Evolutionary conservation across 2,113 vertebrate genomes (phyloP), one percentile per base, ranked within the genome.

Genomic region (Chloebia gouldiae): DNA sequence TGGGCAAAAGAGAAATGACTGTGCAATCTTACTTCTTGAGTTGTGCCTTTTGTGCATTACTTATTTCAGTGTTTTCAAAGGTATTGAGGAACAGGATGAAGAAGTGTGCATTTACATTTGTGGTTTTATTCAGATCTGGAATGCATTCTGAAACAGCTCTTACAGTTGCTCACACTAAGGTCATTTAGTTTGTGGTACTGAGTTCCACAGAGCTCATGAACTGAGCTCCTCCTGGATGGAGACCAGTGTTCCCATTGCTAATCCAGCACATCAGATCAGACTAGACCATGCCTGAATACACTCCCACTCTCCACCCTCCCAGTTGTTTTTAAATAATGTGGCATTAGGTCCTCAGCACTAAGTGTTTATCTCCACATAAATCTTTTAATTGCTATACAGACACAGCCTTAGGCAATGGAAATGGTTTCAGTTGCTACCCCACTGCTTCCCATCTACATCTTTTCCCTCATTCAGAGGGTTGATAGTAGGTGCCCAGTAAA

Each of bases 171-270:
- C 47, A n/a, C 45, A 14, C 42, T 49, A 17, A 61, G 1, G 3
- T 82, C 2, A 6, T 66, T 64, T 59, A 37, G 30, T 88, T 90
- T 83, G 59, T 37, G 9, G 40, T 70, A 69, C 30, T 1, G 10
- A 44, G 42, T 1, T 27, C 68, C 54, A 86, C 76, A 39, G 81
- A 79, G 40, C 75, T 82, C 54, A 25, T 12, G 45, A 86, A 7
- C 61, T 71, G 13, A 8, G 8, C 19, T 79, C 24, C 30, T 78
- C 19, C 44, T 68, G 66, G 66, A 20, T n/a, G 45, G 59, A 65
- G 31, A 40, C 7, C n/a, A 78, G 33, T 0, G 0, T 24, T 84
- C 25, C 49, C 42, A 61, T 47, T 0, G 0, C 71, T 77, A 73
- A 27, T 47, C 72, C 57, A 66, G 24, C 13, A 35, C 65, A 21